Conservation (phyloP, 1,140 invertebrate genomes). For the Drosophila quadrilineata region DNA sequence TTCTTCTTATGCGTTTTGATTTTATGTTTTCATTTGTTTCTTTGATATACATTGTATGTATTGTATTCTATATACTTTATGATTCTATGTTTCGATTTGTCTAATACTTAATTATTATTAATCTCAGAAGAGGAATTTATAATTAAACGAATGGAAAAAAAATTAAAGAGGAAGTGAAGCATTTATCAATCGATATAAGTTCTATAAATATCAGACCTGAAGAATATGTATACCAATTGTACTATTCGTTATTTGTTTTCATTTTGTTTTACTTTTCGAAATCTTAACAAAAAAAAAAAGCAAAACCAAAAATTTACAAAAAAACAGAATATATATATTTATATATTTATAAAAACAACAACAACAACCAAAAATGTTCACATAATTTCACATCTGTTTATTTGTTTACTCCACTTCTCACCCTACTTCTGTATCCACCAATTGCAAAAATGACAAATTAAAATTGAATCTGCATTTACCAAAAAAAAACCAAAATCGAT, state of each 20-base stretch:
- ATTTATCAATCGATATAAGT: slow-evolving; percentile 12
- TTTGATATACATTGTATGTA: slow-evolving; percentile 42
- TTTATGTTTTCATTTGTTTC: slow-evolving; percentile 32
- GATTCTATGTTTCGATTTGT: slow-evolving; percentile 37
- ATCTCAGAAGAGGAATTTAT: slow-evolving; percentile 26
- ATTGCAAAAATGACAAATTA: slow-evolving; percentile 68
- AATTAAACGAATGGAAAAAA: slow-evolving; percentile 12
- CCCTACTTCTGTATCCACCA: slow-evolving; percentile 76
- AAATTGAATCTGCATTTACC: slow-evolving; percentile 39
- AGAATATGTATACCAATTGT: slow-evolving; percentile 8
- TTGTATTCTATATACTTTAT: slow-evolving; percentile 23
- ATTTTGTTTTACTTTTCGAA: slow-evolving; percentile 32
- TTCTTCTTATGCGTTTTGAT: slow-evolving; percentile 6
- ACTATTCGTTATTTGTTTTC: slow-evolving; percentile 41
- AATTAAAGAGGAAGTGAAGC: slow-evolving; percentile 29
- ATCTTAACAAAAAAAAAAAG: slow-evolving; percentile 32
- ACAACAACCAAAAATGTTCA: slow-evolving; percentile 68
- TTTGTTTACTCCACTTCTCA: slow-evolving; percentile 81
- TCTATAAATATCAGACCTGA: slow-evolving; percentile 15
- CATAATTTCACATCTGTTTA: slow-evolving; percentile 81
- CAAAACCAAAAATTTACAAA: slow-evolving; percentile 8
- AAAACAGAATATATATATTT: no score
- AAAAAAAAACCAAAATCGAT: slow-evolving; percentile 38
- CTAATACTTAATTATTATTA: slow-evolving; percentile 34
- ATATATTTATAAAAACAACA: no score